Percentiles rank a stretch among this genome's conserved stretches.
phyloP scores from a whole-genome alignment of 2,113 vertebrate species.

The Epinephelus moara region DNA sequence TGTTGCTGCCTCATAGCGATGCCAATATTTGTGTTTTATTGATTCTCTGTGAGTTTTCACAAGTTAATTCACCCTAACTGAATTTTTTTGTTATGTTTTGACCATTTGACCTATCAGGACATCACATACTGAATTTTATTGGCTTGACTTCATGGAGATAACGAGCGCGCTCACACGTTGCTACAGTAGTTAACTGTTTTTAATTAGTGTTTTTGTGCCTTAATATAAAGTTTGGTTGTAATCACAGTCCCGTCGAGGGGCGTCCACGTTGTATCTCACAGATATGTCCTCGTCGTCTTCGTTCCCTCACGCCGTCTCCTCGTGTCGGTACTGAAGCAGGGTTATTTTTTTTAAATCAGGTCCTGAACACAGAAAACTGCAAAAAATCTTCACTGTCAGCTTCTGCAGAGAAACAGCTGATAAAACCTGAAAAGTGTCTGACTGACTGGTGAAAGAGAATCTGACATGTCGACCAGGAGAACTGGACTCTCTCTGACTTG shows the following conservation, averaged over 20 bases:
- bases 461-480: too few species aligned
- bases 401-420: too few species aligned
- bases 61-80: conserved; percentile 22
- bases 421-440: too few species aligned
- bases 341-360: conserved; percentile 17
- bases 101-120: conserved; percentile 49
- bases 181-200: conserved; percentile 53
- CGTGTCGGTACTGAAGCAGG: conserved; percentile 23
- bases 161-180: conserved; percentile 31
- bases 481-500: background rate
- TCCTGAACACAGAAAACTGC: conserved; percentile 2
- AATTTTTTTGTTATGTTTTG: conserved; percentile 25
- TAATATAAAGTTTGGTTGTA: conserved; percentile 62
- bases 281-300: background rate
- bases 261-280: conserved; percentile 28
- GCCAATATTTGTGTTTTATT: conserved; percentile 69
- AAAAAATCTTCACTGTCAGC: background rate
- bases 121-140: conserved; percentile 55
- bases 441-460: too few species aligned
- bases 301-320: background rate
- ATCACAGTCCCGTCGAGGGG: conserved; percentile 22
- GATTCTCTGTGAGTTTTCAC: conserved; percentile 50
- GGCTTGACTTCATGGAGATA: conserved; percentile 18
- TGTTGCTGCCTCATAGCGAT: conserved; percentile 74
- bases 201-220: conserved; percentile 74